Evolutionary conservation across 2,888 invertebrate genomes (phyloP).

Genomic region (Bombyx huttoni): DNA sequence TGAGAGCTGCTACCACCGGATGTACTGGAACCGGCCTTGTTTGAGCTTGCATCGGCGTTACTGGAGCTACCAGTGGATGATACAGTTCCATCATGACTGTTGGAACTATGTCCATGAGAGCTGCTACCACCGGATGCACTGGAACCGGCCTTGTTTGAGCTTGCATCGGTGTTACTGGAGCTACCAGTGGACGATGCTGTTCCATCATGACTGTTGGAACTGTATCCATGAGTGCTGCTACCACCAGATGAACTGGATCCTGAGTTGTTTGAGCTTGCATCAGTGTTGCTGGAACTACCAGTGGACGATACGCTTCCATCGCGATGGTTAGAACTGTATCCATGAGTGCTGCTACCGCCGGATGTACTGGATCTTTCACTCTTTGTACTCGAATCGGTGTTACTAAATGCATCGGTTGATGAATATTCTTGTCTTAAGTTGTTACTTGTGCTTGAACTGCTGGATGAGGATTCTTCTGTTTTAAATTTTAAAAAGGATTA

Average conservation of each 20-base stretch:
- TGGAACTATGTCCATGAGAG: too few relatives aligned
- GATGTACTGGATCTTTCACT: not conserved
- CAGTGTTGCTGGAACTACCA: not conserved
- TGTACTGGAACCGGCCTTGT: too few relatives aligned
- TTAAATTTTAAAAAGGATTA: too few relatives aligned
- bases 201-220: not conserved
- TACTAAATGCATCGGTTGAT: not conserved
- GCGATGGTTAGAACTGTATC: not conserved
- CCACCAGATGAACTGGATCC: not conserved
- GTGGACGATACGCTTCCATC: not conserved
- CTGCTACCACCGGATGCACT: too few relatives aligned
- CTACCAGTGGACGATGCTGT: not conserved
- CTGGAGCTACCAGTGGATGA: too few relatives aligned
- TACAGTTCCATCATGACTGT: too few relatives aligned
- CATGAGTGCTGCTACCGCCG: not conserved
- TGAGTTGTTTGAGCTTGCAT: not conserved
- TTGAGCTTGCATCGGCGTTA: too few relatives aligned
- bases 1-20: too few relatives aligned
- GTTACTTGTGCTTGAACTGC: too few relatives aligned
- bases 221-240: not conserved
- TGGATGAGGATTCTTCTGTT: too few relatives aligned
- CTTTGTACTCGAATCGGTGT: not conserved
- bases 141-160: too few relatives aligned
- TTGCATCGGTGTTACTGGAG: not conserved
- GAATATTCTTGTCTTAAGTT: not conserved